phyloP scores from a whole-genome alignment of 2,797 vertebrate species.

The Microctenopoma stevenorrisi region DNA sequence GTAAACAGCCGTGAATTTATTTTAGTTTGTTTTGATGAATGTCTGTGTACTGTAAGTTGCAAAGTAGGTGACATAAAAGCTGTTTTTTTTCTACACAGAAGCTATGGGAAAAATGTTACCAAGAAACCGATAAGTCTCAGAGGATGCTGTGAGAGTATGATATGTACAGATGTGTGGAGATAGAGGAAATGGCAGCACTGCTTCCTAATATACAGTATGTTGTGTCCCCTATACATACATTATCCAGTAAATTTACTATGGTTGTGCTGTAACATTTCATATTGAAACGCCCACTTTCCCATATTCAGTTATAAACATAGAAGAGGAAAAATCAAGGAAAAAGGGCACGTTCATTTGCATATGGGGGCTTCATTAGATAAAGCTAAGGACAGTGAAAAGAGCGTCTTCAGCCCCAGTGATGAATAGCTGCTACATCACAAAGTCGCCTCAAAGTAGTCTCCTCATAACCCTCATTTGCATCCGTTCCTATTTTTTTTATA shows the following conservation, averaged over 20 bases:
- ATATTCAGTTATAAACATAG: conserved; percentile 90
- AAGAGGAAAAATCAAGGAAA: conserved; percentile 84
- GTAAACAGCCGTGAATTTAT: conserved; percentile 5
- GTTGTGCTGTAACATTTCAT: conserved; percentile 53
- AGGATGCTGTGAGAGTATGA: background rate
- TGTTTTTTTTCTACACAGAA: background rate
- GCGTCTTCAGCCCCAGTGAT: conserved; percentile 95
- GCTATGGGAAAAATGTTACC: background rate
- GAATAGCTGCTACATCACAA: conserved; percentile 96
- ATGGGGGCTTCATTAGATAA: conserved; percentile 98
- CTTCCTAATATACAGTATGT: conserved; percentile 37
- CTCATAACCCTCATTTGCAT: conserved; percentile 98
- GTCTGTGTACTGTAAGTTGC: conserved; percentile 1
- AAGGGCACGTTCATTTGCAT: conserved; percentile 99
- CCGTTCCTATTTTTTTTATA: conserved; percentile 73
- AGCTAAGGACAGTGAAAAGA: conserved; percentile 95
- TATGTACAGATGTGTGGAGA: conserved; percentile 19
- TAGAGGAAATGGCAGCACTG: conserved; percentile 1
- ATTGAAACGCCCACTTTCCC: conserved; percentile 64
- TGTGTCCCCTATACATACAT: conserved; percentile 73
- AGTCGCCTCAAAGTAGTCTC: conserved; percentile 93
- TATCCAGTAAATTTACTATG: conserved; percentile 54
- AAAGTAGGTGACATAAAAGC: conserved; percentile 6
- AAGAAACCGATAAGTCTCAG: background rate
- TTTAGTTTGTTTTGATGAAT: conserved; percentile 27